phyloP scores from a whole-genome alignment of 2,113 vertebrate species.

The Corythornis cristatus region DNA sequence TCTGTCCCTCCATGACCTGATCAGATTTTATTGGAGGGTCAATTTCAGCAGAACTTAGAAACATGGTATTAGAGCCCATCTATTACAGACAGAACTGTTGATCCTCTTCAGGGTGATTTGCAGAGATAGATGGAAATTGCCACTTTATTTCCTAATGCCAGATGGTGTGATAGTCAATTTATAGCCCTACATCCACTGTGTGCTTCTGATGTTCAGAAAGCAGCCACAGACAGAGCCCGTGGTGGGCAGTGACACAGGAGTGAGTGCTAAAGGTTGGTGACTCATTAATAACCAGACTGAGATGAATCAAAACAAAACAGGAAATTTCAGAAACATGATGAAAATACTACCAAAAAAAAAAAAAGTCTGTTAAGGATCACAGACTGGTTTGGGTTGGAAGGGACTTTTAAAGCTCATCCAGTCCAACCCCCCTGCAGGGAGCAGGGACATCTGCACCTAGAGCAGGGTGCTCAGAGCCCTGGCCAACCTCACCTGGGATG shows the following conservation, averaged over 20 bases:
- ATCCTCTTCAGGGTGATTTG: neutral
- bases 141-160: neutral
- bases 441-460: neutral
- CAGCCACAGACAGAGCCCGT: neutral
- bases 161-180: neutral
- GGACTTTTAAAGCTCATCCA: neutral
- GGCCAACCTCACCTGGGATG: neutral
- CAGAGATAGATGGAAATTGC: neutral
- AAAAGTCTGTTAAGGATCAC: too few species aligned
- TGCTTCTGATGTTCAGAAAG: neutral
- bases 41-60: neutral
- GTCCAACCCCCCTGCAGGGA: neutral
- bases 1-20: fast-evolving
- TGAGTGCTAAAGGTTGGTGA: neutral
- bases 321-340: neutral
- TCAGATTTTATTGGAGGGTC: neutral
- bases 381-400: neutral
- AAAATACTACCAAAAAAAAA: neutral
- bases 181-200: neutral
- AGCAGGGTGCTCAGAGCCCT: neutral
- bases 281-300: neutral
- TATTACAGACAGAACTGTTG: neutral
- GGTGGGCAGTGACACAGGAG: neutral
- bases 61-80: neutral
- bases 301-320: neutral